Conservation (phyloP, 2,113 vertebrate species). For the Muscicapa adusta region DNA sequence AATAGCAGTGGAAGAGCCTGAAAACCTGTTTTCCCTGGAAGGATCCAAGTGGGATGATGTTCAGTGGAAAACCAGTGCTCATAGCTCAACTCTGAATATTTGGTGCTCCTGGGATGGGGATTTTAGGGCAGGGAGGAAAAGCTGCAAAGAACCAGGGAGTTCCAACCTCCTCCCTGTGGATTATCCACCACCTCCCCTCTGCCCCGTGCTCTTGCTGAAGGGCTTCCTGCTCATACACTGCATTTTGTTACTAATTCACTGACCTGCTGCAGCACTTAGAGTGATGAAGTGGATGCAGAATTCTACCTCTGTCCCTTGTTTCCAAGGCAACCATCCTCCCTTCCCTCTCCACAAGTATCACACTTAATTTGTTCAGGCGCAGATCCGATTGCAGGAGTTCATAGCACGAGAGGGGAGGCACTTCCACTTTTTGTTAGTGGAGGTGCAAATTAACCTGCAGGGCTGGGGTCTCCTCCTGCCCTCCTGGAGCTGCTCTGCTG, state of each 20-base stretch:
- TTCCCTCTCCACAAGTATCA: conserved; percentile 39
- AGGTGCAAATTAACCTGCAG: not conserved
- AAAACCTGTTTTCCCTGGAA: not conserved
- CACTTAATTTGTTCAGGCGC: conserved; percentile 27
- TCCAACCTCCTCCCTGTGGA: not conserved
- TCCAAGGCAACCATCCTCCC: conserved; percentile 59
- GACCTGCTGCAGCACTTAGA: conserved; percentile 50
- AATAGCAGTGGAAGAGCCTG: not conserved
- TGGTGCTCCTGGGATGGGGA: not conserved
- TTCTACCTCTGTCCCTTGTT: conserved; percentile 56
- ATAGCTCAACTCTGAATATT: not conserved
- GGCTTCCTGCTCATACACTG: not conserved
- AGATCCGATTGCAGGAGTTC: not conserved
- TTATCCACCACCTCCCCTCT: not conserved
- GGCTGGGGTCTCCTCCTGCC: not conserved
- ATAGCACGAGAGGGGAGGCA: not conserved
- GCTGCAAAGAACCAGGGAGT: not conserved
- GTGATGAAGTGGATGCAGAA: conserved; percentile 56
- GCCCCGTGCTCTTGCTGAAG: not conserved
- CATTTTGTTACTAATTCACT: conserved; percentile 26
- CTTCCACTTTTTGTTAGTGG: not conserved
- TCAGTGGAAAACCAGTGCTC: not conserved
- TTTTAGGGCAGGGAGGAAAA: not conserved
- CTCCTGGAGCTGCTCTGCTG: not conserved
- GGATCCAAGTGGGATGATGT: not conserved